Conservation (phyloP, 2,113 vertebrate genomes). For the Tauraco erythrolophus region DNA sequence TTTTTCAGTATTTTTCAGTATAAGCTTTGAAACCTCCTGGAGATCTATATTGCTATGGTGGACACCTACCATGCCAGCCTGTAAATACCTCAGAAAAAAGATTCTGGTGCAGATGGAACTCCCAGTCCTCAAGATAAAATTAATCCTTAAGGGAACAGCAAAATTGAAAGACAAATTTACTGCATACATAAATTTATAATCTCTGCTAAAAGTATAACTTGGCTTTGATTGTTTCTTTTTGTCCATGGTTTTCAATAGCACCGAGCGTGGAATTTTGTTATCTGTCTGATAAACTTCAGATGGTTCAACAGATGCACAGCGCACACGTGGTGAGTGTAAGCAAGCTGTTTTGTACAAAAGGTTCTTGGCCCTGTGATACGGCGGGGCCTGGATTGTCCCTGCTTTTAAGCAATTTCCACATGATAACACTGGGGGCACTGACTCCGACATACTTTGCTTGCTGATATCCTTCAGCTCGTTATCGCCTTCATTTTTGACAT, state of each 20-base stretch:
- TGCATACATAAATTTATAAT: background rate
- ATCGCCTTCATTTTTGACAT: background rate
- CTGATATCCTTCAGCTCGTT: constrained; percentile 38
- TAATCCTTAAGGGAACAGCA: background rate
- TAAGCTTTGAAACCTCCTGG: background rate
- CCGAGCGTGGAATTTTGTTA: background rate
- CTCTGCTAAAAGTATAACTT: background rate
- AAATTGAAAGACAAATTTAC: background rate
- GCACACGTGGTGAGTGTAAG: background rate
- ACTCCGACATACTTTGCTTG: background rate
- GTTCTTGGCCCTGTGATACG: background rate
- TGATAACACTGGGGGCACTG: background rate
- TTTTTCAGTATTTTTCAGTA: background rate
- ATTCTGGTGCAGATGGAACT: background rate
- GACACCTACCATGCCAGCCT: background rate
- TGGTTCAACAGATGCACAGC: background rate
- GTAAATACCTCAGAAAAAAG: constrained; percentile 11
- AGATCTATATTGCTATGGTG: background rate
- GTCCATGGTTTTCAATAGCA: background rate
- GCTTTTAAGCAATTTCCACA: background rate
- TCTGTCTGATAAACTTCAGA: background rate
- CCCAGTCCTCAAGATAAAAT: background rate
- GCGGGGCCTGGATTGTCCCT: background rate
- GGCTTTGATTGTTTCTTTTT: background rate
- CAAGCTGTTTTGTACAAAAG: background rate